Base-by-base conservation (phyloP, 2,113 vertebrate species). In the Myanophis thanlyinensis region DNA sequence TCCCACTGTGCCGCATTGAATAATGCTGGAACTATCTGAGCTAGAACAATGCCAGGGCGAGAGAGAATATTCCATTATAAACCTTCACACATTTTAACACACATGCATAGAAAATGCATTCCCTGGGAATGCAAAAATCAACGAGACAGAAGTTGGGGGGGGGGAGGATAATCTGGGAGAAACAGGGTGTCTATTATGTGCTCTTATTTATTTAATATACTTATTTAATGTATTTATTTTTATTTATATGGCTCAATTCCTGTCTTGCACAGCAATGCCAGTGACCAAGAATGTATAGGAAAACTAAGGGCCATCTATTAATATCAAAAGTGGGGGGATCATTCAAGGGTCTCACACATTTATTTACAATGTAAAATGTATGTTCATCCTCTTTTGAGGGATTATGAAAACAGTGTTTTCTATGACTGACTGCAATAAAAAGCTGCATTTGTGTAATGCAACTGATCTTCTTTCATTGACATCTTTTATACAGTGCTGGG, bases 1-100 rank as follows among this genome's bases (percentile, higher is more conserved):
- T 95, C 96, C 88, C 97, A 98, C 7, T 96, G 97, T 5, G 96
- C 97, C 80, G 92, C 96, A 5, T 89, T 85, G 46, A 51, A 1
- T 47, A 7, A 13, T 30, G 25, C 18, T 20, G 18, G 20, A 40
- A 80, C 35, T 40, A 20, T 44, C 35, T 80, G 73, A 44, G 73
- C 18, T 80, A 22, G 18, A 80, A 44, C 35, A 44, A 80, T 22
- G 35, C 35, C 3, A 2, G 35, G 73, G 35, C 0, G 27, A 7
- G 35, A 35, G 67, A 40, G 35, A 80, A 40, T 40, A 80, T 40
- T 80, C 35, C 35, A 80, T 80, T 80, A 80, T 35, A 40, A 73
- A 73, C 35, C 35, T 80, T 80, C 35, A 40, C 35, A 8, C 30
- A 62, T 10, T 10, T 30, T 62, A 25, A 56, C 23, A 25, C 10